These are phyloP conservation scores for Erannis defoliaria DNA, from an alignment of 2,888 invertebrate species.

Conservation along the genomic window DNA sequence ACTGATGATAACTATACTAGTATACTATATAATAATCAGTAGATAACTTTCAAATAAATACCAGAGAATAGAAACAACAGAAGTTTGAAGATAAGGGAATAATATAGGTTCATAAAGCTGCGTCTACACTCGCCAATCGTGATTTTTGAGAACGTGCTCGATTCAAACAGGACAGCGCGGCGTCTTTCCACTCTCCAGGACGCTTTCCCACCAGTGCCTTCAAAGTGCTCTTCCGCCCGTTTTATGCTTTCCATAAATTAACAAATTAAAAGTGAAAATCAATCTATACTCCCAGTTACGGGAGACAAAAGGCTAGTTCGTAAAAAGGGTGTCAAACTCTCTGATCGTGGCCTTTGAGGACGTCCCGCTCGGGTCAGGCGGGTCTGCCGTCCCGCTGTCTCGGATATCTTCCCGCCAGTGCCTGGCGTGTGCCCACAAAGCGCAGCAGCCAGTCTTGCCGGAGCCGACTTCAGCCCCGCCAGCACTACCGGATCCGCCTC, in stretches of 20 bases:
- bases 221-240: too few species aligned
- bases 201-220: too few species aligned
- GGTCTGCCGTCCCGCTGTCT: constrained; percentile 59
- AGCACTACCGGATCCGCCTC: constrained; percentile 24
- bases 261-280: too few species aligned
- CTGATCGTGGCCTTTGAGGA: constrained; percentile 74
- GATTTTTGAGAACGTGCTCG: too few species aligned
- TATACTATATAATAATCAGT: too few species aligned
- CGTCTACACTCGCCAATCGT: constrained; percentile 27
- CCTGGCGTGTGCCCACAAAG: constrained; percentile 64
- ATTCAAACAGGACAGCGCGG: too few species aligned
- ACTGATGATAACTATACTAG: too few species aligned
- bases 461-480: constrained; percentile 49
- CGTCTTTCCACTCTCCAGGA: too few species aligned
- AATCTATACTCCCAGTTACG: too few species aligned
- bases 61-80: not conserved
- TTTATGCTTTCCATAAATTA: too few species aligned
- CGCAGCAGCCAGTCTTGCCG: constrained; percentile 64
- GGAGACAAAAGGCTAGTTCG: too few species aligned
- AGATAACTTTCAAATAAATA: not conserved
- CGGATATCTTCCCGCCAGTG: constrained; percentile 66
- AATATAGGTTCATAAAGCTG: constrained; percentile 39
- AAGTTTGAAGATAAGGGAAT: not conserved
- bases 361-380: constrained; percentile 65
- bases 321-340: constrained; percentile 30